phyloP scores from a whole-genome alignment of 2,888 invertebrate species.

The Heteromurus nitidus region DNA sequence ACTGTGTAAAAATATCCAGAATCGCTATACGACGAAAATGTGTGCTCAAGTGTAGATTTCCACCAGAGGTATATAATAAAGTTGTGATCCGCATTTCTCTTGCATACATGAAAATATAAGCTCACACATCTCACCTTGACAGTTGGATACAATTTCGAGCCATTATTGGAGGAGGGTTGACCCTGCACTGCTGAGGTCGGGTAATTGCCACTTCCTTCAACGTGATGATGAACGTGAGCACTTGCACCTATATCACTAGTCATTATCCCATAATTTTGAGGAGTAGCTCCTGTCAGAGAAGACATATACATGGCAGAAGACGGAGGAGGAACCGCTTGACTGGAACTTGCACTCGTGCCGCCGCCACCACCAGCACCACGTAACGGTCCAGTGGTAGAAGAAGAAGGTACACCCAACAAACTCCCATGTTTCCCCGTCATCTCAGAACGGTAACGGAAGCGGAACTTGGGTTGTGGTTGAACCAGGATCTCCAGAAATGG shows the following conservation, averaged over 20 bases:
- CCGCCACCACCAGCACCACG: not conserved
- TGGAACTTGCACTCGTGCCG: not conserved
- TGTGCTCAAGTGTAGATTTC: too few relatives aligned
- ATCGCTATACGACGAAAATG: too few relatives aligned
- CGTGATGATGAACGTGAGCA: conserved; percentile 40
- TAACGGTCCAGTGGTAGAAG: too few relatives aligned
- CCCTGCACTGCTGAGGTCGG: conserved; percentile 16
- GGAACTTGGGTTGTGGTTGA: conserved; percentile 86
- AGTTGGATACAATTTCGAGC: conserved; percentile 68
- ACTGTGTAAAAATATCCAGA: too few relatives aligned
- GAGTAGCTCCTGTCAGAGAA: conserved; percentile 11
- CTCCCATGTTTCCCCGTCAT: conserved; percentile 92
- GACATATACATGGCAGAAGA: conserved; percentile 23
- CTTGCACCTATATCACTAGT: conserved; percentile 28
- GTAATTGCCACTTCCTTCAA: conserved; percentile 28
- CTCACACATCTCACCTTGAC: conserved; percentile 65
- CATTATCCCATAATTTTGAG: conserved; percentile 25
- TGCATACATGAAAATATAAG: conserved; percentile 4
- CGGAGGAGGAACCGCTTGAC: not conserved
- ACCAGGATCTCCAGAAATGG: conserved; percentile 81
- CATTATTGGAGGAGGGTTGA: conserved; percentile 43
- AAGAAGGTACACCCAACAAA: conserved; percentile 79
- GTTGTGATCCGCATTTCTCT: too few relatives aligned
- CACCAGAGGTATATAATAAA: too few relatives aligned
- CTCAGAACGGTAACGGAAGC: conserved; percentile 90